Evolutionary conservation across 1,140 invertebrate species (phyloP), one percentile per base, ranked within the genome.

Genomic region (Vanessa tameamea): DNA sequence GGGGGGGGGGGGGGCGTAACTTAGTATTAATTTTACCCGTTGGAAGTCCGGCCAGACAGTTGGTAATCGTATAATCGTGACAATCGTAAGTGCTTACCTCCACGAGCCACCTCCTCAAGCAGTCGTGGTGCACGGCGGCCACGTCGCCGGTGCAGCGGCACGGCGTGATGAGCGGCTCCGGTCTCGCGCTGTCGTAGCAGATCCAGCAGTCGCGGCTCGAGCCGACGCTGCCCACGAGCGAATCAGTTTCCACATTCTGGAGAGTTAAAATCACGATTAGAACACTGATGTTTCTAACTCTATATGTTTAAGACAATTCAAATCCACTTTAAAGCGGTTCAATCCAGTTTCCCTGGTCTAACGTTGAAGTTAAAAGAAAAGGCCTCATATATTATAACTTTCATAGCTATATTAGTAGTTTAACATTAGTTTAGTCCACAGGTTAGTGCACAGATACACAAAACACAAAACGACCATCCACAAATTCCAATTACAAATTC

Each of bases 101-200:
- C 47, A 97, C 95, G 1, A 98, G 94, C 97, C 97, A 98, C 78
- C 97, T 95, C 71, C 97, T 95, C n/a, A 98, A 93, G 93, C 98
- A 98, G 84, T 98, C 96, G 85, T 99, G 97, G 93, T 99, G 98
- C 23, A 98, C 97, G 47, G 95, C 96, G 31, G 96, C 96, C 12
- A 98, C 96, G 90, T 98, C 98, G 4, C 98, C 98, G 70, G 96
- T 96, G 90, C 98, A 99, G 61, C 95, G 94, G 84, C 98, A 99
- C 1, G 98, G 98, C 76, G 97, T 95, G 85, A 99, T 98, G 31
- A 98, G 92, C 6, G 96, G 95, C 87, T 98, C 97, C 4, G 94
- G 93, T 70, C 96, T 94, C 8, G 98, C 95, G 68, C 92, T 94
- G 89, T 99, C 98, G 83, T 98, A 98, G 91, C 97, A 99, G 82